phyloP scores from a whole-genome alignment of 2,888 invertebrate genomes.

The Noctua janthe region DNA sequence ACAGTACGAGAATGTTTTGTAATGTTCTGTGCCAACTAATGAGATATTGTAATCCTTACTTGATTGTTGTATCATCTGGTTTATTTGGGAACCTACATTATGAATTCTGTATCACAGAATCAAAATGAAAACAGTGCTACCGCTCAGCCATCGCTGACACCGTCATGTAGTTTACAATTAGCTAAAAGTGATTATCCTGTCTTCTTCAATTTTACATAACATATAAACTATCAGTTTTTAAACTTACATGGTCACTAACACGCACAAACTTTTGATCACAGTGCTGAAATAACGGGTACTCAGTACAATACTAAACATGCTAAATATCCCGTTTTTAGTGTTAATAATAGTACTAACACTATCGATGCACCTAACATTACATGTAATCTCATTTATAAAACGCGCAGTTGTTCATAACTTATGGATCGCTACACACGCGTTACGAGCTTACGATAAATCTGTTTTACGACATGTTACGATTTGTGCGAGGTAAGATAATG shows the following conservation, averaged over 20 bases:
- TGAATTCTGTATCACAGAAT: not conserved
- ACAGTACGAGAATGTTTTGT: not conserved
- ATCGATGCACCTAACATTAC: not conserved
- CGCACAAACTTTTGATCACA: not conserved
- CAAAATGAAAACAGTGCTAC: too few species aligned
- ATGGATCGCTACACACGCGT: slow-evolving; percentile 11
- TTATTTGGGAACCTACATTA: not conserved
- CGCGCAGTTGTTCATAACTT: slow-evolving; percentile 12
- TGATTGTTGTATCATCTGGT: not conserved
- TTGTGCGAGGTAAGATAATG: slow-evolving; percentile 18
- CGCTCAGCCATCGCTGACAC: not conserved
- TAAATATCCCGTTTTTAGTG: not conserved
- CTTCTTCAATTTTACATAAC: not conserved
- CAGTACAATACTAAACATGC: not conserved
- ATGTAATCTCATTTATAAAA: slow-evolving; percentile 7
- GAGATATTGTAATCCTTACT: not conserved
- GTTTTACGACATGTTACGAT: slow-evolving; percentile 26
- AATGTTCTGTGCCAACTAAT: not conserved
- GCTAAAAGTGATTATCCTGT: not conserved
- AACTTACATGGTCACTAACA: not conserved
- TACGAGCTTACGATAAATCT: slow-evolving; percentile 32
- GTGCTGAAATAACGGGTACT: not conserved
- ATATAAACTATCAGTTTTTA: not conserved
- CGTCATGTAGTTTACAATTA: not conserved
- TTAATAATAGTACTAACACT: not conserved